Base-by-base conservation (phyloP, 2,797 vertebrate genomes). In the Sebastolobus altivelis region DNA sequence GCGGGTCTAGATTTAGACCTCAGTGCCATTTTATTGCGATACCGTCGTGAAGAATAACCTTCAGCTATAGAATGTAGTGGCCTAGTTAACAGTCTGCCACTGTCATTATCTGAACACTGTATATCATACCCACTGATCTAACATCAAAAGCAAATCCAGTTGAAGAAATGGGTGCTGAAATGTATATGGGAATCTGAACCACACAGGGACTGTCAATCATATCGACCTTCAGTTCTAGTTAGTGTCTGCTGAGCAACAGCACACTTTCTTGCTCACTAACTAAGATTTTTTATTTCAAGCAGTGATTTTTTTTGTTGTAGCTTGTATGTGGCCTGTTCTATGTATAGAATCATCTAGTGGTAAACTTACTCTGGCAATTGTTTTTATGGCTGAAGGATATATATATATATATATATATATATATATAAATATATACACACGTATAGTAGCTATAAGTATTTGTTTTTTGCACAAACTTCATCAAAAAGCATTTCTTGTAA, bases 111-210 rank as follows among this genome's bases (percentile, higher is more conserved):
- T 75, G 37, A 56, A 14, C 12, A 31, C 14, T 60, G 55, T 43
- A 27, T 55, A 68, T 67, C 22, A 56, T 13, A 58, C 5, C 8
- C 8, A 66, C 43, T 65, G 43, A 63, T 62, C n/a, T 35, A 49
- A 67, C 60, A 66, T 72, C 13, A 55, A 81, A 77, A 65, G n/a
- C 16, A 12, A 71, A 74, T 59, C 31, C 55, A 27, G 60, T 16
- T 20, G 11, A 55, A 63, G 60, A 60, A 52, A 13, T 27, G 20
- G 37, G 22, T 31, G 33, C 33, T 67, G 38, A 35, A 37, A 59
- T 66, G 2, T 11, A 40, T 31, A 38, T 40, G 22, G 16, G 54
- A 76, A 31, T 74, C 14, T 75, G 60, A 65, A 62, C 61, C 54
- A 40, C 31, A 68, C 62, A 65, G 56, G 20, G 43, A 49, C 69